phyloP scores from a whole-genome alignment of 37 sponge, comb jelly and placozoan species.

The Halichondria panicea region DNA sequence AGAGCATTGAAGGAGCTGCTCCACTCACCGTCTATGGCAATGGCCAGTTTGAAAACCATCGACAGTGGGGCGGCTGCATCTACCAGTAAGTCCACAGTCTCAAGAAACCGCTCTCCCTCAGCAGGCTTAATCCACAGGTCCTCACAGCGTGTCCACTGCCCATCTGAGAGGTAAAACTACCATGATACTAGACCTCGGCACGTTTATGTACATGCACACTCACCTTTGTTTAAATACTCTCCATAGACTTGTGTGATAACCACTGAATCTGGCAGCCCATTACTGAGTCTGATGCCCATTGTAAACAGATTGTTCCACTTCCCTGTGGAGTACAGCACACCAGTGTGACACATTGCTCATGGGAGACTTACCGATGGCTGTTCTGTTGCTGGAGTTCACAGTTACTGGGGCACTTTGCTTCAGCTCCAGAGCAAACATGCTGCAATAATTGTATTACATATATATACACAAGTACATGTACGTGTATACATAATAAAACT shows the following conservation, averaged over 20 bases:
- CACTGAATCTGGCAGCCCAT: conserved; percentile 3
- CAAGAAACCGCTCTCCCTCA: conserved; percentile 1
- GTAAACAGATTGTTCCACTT: conserved; percentile 56
- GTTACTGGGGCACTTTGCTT: conserved; percentile 5
- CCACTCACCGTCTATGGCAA: conserved; percentile 42
- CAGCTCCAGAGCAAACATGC: conserved; percentile 9
- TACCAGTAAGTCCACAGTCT: conserved; percentile 45
- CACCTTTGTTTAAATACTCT: conserved; percentile 47
- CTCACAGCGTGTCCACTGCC: conserved; percentile 56
- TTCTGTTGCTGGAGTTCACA: neutral
- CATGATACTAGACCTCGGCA: neutral
- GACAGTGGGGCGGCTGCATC: conserved; percentile 33
- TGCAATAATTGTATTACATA: too few species aligned
- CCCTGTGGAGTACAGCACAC: conserved; percentile 8
- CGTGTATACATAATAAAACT: too few species aligned
- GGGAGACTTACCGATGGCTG: neutral
- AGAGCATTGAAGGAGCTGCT: neutral
- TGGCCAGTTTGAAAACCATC: conserved; percentile 36
- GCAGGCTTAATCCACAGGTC: conserved; percentile 24
- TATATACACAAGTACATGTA: too few species aligned
- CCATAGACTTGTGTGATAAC: conserved; percentile 39
- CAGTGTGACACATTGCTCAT: neutral
- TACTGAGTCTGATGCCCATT: conserved; percentile 26
- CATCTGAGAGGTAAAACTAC: conserved; percentile 21
- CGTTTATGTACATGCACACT: neutral